A percentile compares a stretch with the other conserved stretches of the same genome.
phyloP scores from a whole-genome alignment of 2,797 vertebrate genomes.

The Falco novaeseelandiae region DNA sequence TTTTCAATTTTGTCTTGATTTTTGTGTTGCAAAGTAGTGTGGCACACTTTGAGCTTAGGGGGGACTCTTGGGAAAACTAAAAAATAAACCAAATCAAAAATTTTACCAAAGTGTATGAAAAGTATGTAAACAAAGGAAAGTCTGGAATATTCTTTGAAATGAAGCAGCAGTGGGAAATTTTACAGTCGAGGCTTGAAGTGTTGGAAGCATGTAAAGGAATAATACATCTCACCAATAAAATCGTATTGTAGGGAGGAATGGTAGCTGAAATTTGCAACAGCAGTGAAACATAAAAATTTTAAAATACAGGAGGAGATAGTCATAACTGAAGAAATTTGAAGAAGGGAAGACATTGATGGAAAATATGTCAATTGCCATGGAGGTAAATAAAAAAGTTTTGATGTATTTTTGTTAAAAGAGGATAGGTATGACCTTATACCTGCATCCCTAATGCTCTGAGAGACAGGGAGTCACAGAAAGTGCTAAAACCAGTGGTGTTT shows the following conservation, averaged over 20 bases:
- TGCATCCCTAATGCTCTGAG: background rate
- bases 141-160: background rate
- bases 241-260: background rate
- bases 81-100: conserved; percentile 6
- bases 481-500: background rate
- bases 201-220: background rate
- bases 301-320: background rate
- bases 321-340: background rate
- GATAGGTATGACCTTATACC: background rate
- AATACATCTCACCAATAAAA: background rate
- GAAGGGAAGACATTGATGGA: background rate
- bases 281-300: background rate
- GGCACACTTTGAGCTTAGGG: background rate
- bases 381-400: background rate
- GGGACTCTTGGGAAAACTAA: background rate
- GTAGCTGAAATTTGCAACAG: background rate
- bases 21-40: background rate
- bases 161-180: background rate
- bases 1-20: background rate
- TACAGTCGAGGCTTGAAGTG: background rate
- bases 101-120: background rate
- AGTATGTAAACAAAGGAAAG: background rate
- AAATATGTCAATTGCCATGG: background rate
- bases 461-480: background rate
- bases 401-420: background rate